Base-by-base conservation (phyloP, 2,113 vertebrate species). In the Struthio camelus region DNA sequence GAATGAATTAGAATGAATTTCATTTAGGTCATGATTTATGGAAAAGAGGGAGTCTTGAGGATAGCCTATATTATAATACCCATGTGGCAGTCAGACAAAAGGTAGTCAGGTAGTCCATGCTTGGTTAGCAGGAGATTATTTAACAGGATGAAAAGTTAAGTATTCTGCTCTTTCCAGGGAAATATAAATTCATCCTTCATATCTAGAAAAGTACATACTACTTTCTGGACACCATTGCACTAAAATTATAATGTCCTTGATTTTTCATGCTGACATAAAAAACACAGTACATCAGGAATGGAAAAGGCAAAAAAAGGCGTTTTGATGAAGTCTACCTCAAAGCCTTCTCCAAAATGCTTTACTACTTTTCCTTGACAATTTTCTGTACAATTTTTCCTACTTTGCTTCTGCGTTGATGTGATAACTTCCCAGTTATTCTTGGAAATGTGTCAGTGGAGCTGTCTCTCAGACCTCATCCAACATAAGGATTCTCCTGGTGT, bases 1-100 rank as follows among this genome's bases (percentile, higher is more conserved):
- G 23, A 87, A 79, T 36, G 48, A 7, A 82, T 58, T 77, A 48
- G 77, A 85, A 92, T 15, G 11, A 44, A 86, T 94, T 94, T 94
- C 75, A 93, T 77, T 56, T 75, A 91, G 36, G 36, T 62, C 89
- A 76, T 11, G 16, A 66, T 91, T 97, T 90, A 83, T 80, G 62
- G 84, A 61, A 75, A 78, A 84, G 54, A 86, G 46, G 8, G 58
- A 23, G 30, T 85, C 24, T 89, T 91, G 36, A 16, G 38, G 70
- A 58, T 42, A 94, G 20, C 46, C 22, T 66, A 53, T 71, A 75
- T 22, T 70, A 25, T 18, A 54, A 30, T 1, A 5, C 8, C 32
- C 71, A 80, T 89, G 48, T 50, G 73, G 78, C 46, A 64, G 38
- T 67, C 46, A 58, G 7, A 54, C 0, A 0, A 3, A 17, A 88